These are phyloP conservation scores for Gallinago jamesoni DNA, from an alignment of 2,113 vertebrate species.

Conservation along the genomic window DNA sequence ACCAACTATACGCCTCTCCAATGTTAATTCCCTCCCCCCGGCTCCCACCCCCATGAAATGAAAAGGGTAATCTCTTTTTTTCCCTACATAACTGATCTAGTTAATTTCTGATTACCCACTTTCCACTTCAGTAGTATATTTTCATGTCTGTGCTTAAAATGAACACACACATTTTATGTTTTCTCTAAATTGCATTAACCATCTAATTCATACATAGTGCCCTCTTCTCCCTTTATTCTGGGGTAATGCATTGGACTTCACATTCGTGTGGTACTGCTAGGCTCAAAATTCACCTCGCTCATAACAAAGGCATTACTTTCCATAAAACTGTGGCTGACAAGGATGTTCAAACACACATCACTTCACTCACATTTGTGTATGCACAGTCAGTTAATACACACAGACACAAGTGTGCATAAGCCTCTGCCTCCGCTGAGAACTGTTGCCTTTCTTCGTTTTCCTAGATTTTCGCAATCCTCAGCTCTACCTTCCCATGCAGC, in stretches of 20 bases:
- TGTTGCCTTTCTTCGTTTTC: background rate
- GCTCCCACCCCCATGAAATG: background rate
- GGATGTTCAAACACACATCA: background rate
- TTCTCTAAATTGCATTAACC: background rate
- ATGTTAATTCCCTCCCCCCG: background rate
- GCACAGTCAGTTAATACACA: background rate
- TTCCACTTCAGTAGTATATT: background rate
- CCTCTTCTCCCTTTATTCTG: background rate
- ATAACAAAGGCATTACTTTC: background rate
- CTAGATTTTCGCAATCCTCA: background rate
- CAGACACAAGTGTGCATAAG: background rate
- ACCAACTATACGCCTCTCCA: background rate
- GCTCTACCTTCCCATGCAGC: background rate
- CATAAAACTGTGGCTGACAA: background rate
- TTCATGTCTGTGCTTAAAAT: background rate
- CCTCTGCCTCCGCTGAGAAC: background rate
- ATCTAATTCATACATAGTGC: background rate
- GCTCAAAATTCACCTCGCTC: background rate
- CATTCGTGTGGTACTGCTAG: background rate
- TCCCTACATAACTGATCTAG: background rate
- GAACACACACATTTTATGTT: background rate
- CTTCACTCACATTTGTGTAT: background rate
- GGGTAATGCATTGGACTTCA: background rate
- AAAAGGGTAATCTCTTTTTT: background rate
- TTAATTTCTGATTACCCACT: background rate